Evolutionary conservation across 1,140 invertebrate species (phyloP).

Genomic region (Spodoptera frugiperda): DNA sequence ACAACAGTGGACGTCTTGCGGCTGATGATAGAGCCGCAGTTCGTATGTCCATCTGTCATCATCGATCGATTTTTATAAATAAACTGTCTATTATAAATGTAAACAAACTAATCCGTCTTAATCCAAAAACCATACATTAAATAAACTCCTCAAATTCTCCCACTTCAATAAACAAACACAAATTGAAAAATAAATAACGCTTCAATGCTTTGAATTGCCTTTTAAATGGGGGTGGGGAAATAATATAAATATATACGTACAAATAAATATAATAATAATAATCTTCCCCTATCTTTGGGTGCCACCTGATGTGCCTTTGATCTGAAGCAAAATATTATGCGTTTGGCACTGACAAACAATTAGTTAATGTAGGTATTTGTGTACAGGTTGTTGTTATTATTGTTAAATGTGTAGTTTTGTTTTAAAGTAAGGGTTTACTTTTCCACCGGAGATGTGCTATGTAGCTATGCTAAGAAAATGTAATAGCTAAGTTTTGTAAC

Average conservation of each 20-base stretch:
- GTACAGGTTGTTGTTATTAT: conserved; percentile 34
- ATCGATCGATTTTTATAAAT: too few species aligned
- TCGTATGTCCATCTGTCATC: too few species aligned
- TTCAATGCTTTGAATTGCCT: conserved; percentile 35
- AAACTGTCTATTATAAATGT: too few species aligned
- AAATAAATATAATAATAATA: conserved; percentile 48
- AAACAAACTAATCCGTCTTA: too few species aligned
- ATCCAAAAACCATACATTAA: neutral
- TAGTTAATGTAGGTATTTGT: conserved; percentile 54
- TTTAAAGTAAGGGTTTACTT: too few species aligned
- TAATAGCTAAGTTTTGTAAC: too few species aligned
- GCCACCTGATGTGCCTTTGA: conserved; percentile 68
- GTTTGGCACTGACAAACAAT: conserved; percentile 61
- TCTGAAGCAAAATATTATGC: conserved; percentile 59
- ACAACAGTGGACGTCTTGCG: too few species aligned
- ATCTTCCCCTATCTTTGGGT: conserved; percentile 32
- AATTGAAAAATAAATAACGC: conserved; percentile 40
- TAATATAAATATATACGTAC: conserved; percentile 4
- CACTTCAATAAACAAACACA: neutral
- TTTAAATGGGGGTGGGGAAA: conserved; percentile 36
- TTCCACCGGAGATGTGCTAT: too few species aligned
- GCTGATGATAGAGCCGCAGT: too few species aligned
- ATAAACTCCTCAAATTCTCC: conserved; percentile 3
- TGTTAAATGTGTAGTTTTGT: neutral
- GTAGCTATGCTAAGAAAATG: too few species aligned